phyloP scores from a whole-genome alignment of 2,888 invertebrate genomes.

The Ceraclea dissimilis region DNA sequence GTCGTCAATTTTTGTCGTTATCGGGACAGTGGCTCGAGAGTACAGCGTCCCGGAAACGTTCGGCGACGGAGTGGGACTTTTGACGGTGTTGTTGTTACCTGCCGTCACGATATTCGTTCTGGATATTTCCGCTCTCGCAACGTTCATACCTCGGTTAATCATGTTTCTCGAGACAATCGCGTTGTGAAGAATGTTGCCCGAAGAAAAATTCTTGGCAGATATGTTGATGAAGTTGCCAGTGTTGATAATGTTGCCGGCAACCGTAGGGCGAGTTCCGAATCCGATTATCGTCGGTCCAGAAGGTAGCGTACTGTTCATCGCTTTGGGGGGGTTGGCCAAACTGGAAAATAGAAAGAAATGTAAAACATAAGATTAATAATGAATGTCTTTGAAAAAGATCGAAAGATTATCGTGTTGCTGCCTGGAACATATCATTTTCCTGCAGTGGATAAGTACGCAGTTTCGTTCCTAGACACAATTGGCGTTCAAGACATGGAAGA shows the following conservation, averaged over 20 bases:
- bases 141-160: slow-evolving; percentile 33
- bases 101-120: slow-evolving; percentile 11
- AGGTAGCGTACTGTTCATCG: slow-evolving; percentile 45
- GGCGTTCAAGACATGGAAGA: no score
- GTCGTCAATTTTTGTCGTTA: slow-evolving; percentile 30
- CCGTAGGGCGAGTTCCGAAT: slow-evolving; percentile 40
- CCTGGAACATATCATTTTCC: neutral
- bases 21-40: slow-evolving; percentile 8
- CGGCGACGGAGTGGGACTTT: slow-evolving; percentile 32
- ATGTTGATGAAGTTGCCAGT: slow-evolving; percentile 45
- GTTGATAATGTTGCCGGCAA: slow-evolving; percentile 36
- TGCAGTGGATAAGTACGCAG: no score
- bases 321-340: slow-evolving; percentile 42
- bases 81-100: slow-evolving; percentile 31
- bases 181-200: slow-evolving; percentile 46
- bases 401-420: neutral
- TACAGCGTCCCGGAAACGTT: slow-evolving; percentile 38
- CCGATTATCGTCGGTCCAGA: slow-evolving; percentile 47
- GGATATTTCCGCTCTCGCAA: slow-evolving; percentile 18
- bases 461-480: no score
- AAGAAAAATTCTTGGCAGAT: slow-evolving; percentile 43
- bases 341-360: slow-evolving; percentile 28
- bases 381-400: neutral
- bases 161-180: slow-evolving; percentile 46
- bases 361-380: neutral